Base-by-base conservation (phyloP, 1,140 invertebrate genomes). In the Brachionus calyciflorus region DNA sequence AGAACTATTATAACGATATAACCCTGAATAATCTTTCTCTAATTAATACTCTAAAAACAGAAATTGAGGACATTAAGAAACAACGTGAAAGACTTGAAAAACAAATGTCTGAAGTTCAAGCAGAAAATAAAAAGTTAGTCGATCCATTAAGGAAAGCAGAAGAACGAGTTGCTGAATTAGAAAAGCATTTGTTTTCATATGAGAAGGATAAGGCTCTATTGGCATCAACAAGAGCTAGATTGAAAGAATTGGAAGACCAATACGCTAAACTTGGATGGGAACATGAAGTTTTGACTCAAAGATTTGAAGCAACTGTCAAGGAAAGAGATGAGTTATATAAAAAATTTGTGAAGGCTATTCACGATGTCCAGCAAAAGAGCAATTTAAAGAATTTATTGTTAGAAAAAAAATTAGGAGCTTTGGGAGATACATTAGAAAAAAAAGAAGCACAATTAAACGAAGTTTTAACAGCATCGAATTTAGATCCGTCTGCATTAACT, bases 1-100 rank as follows among this genome's bases (percentile, higher is more conserved):
- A 94, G 84, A 91, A 91, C 82, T 96, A 94, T 85, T 96, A 94
- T 80, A 94, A 94, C 80, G 92, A 95, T 79, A 93, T 96, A 46
- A 93, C 92, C 0, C 83, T 93, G 0, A 95, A 95, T 82, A 96
- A 95, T 84, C 86, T 96, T 76, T 91, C 89, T 60, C 83, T 93
- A 7, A 93, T 93, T 33, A 89, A 89, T 78, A 91, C 88, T 80
- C 84, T 93, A 40, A 93, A 91, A n/a, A 53, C 30, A 2, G 37
- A 96, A 88, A 89, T 94, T 84, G 91, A 93, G 81, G 88, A 89
- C 10, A 88, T 92, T 84, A 90, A 91, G 80, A 90, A 89, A 81
- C 89, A 90, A 69, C 90, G 93, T 80, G 91, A 93, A 82, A 83
- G 90, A 79, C 90, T 92, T 83, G 87, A 88, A 77, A 90, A 89